A percentile compares a stretch with the other conserved stretches of the same genome.
Conservation (phyloP, 1,140 invertebrate species). For the Euborellia annulipes region DNA sequence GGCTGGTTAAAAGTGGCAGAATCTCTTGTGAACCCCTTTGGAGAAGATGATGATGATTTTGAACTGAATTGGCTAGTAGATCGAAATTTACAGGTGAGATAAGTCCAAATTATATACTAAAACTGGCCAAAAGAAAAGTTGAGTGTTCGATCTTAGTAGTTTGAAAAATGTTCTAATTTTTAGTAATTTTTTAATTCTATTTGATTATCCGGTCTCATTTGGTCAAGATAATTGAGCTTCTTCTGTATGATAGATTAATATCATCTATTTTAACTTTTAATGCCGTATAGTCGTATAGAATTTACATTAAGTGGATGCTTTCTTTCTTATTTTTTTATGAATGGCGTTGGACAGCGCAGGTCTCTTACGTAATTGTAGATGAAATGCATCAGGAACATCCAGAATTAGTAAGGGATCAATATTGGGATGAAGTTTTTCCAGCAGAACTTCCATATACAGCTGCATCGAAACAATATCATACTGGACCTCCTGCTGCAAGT, state of each 20-base stretch:
- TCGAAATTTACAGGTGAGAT: constrained; percentile 24
- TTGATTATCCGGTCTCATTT: not conserved
- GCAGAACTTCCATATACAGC: constrained; percentile 26
- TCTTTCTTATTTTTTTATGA: too few relatives aligned
- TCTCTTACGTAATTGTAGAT: constrained; percentile 29
- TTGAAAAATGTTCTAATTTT: not conserved
- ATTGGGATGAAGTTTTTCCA: constrained; percentile 27
- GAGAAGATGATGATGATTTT: constrained; percentile 46
- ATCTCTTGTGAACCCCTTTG: constrained; percentile 36
- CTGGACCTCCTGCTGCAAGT: constrained; percentile 12
- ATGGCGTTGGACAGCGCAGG: constrained; percentile 4
- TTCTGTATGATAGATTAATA: constrained; percentile 1
- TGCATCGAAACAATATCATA: constrained; percentile 18
- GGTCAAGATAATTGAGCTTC: constrained; percentile 1
- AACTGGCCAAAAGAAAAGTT: not conserved
- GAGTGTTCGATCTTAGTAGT: not conserved
- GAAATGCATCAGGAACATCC: constrained; percentile 30
- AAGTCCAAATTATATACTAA: not conserved
- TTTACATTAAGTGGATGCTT: too few relatives aligned
- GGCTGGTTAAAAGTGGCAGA: constrained; percentile 42
- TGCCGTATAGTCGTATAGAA: too few relatives aligned
- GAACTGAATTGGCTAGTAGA: constrained; percentile 35
- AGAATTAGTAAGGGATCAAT: constrained; percentile 26
- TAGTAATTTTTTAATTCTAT: constrained; percentile 5
- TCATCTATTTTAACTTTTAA: constrained; percentile 3